Evolutionary conservation across 2,797 vertebrate species (phyloP).

Genomic region (Zenarchopterus dispar): DNA sequence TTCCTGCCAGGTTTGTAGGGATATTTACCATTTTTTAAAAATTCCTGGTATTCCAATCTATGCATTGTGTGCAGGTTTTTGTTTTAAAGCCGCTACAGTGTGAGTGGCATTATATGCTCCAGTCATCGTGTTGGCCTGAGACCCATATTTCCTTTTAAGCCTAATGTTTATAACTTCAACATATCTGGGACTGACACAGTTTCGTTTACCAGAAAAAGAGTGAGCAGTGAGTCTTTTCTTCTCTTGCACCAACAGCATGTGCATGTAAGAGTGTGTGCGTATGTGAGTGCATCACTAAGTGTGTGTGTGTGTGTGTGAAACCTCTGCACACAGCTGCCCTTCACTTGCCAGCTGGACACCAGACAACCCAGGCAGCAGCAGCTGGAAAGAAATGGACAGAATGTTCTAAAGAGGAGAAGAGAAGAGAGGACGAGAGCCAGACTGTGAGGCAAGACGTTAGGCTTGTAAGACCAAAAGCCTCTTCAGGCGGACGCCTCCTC

Average conservation of each 20-base stretch:
- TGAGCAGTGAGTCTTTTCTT: slow-evolving; percentile 32
- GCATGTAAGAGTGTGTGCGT: slow-evolving; percentile 24
- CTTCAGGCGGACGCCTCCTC: slow-evolving; percentile 32
- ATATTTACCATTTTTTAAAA: slow-evolving; percentile 7
- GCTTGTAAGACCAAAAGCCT: slow-evolving; percentile 36
- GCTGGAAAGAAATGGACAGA: slow-evolving; percentile 76
- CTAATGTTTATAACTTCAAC: slow-evolving; percentile 20
- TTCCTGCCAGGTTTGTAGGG: slow-evolving; percentile 3
- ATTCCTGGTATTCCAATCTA: no score
- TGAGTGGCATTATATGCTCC: not conserved
- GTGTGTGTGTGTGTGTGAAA: slow-evolving; percentile 53
- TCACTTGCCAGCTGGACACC: slow-evolving; percentile 73
- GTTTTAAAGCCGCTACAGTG: not conserved
- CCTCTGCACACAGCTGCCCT: slow-evolving; percentile 71
- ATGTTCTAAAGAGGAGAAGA: slow-evolving; percentile 66
- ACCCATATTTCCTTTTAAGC: not conserved
- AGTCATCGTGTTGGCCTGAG: slow-evolving; percentile 4
- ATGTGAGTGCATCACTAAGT: slow-evolving; percentile 8
- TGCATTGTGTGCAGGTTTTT: not conserved
- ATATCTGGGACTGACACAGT: slow-evolving; percentile 16
- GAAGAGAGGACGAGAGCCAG: slow-evolving; percentile 41
- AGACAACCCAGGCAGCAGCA: slow-evolving; percentile 74
- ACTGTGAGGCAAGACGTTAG: slow-evolving; percentile 40
- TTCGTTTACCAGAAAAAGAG: slow-evolving; percentile 42
- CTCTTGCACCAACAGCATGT: slow-evolving; percentile 42